Conservation (phyloP, 2,797 vertebrate species). For the Halcyon leucocephala region DNA sequence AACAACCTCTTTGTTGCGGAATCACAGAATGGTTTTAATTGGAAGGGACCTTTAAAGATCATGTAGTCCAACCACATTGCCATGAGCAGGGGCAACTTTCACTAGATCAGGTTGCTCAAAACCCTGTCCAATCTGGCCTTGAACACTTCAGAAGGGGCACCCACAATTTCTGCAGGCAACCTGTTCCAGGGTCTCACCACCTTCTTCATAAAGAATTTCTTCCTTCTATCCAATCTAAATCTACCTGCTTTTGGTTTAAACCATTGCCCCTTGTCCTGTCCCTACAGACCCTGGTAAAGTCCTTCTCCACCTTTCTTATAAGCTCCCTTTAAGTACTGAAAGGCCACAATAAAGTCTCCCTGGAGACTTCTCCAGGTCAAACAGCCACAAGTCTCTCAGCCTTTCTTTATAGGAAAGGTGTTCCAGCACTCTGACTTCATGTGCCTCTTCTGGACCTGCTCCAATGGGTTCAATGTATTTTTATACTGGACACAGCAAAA, state of each 20-base stretch:
- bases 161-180: not conserved
- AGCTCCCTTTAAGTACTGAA: not conserved
- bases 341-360: not conserved
- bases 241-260: not conserved
- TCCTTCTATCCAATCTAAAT: not conserved
- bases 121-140: fast-evolving
- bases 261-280: not conserved
- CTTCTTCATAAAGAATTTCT: not conserved
- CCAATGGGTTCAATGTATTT: not conserved
- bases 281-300: not conserved
- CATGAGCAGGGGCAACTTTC: not conserved
- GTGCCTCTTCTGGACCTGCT: not conserved
- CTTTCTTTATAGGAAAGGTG: not conserved
- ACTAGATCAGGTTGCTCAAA: not conserved
- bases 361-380: not conserved
- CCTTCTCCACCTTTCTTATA: not conserved
- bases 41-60: not conserved
- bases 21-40: not conserved
- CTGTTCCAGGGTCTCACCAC: not conserved
- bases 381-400: not conserved
- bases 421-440: not conserved
- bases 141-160: not conserved
- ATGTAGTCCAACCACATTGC: not conserved
- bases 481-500: not conserved
- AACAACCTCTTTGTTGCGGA: not conserved